These are phyloP conservation scores for Neoitamus cyanurus DNA, from an alignment of 2,888 invertebrate genomes.

Conservation along the genomic window DNA sequence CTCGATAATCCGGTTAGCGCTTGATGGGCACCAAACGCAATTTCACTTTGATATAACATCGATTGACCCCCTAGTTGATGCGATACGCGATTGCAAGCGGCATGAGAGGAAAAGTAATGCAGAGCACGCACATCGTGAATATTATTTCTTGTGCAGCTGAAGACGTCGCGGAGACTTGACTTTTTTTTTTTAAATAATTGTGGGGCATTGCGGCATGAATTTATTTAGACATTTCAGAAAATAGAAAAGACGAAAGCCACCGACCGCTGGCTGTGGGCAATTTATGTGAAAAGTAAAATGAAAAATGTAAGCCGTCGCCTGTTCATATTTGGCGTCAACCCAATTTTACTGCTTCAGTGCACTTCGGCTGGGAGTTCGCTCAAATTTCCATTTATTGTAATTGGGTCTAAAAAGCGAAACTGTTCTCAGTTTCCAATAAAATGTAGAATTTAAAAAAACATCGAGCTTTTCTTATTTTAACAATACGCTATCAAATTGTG, in stretches of 20 bases:
- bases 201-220: background rate
- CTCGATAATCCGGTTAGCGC: slow-evolving; percentile 6
- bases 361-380: background rate
- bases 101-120: slow-evolving; percentile 9
- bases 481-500: background rate
- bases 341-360: background rate
- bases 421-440: background rate
- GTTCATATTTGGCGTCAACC: background rate
- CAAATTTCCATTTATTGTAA: background rate
- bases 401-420: background rate
- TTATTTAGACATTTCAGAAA: background rate
- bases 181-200: background rate
- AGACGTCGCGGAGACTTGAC: background rate
- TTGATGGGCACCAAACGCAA: background rate
- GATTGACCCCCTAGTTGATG: background rate
- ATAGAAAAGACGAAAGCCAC: background rate
- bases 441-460: background rate
- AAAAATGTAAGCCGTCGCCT: background rate
- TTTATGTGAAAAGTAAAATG: background rate
- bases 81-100: background rate
- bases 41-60: slow-evolving; percentile 18
- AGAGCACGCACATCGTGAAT: background rate
- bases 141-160: background rate
- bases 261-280: background rate
- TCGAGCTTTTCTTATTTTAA: too few species aligned